Conservation (phyloP, 2,113 vertebrate genomes). For the Panthera uncia region DNA sequence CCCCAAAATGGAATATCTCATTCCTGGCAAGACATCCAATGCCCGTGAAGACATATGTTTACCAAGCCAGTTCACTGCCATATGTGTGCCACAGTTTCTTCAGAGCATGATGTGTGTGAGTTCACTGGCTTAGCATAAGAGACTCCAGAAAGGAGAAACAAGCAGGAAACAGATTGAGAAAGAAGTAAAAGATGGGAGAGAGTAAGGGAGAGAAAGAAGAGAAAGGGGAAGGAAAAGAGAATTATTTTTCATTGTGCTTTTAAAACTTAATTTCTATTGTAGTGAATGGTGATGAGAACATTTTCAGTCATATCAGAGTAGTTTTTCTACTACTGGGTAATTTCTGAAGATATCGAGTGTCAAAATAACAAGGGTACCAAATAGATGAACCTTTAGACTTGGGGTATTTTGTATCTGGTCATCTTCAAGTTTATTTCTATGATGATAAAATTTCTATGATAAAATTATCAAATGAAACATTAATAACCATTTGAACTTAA, state of each 20-base stretch:
- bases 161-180: background rate
- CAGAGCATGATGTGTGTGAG: slow-evolving; percentile 20
- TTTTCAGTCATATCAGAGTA: accelerated
- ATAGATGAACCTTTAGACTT: background rate
- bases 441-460: background rate
- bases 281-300: background rate
- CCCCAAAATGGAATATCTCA: slow-evolving; percentile 63
- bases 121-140: slow-evolving; percentile 2
- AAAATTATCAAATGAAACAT: background rate
- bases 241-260: slow-evolving; percentile 3
- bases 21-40: slow-evolving; percentile 45
- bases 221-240: background rate
- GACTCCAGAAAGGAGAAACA: slow-evolving; percentile 17
- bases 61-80: slow-evolving; percentile 48
- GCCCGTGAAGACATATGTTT: slow-evolving; percentile 65
- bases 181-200: background rate
- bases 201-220: background rate
- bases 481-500: background rate
- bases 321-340: slow-evolving; percentile 4
- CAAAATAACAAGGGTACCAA: background rate
- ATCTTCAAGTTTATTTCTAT: background rate
- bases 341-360: slow-evolving; percentile 15
- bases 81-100: slow-evolving; percentile 56
- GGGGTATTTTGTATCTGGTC: background rate
- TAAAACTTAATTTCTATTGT: background rate